Evolutionary conservation across 2,113 vertebrate species (phyloP).

Genomic region (Cervus canadensis): DNA sequence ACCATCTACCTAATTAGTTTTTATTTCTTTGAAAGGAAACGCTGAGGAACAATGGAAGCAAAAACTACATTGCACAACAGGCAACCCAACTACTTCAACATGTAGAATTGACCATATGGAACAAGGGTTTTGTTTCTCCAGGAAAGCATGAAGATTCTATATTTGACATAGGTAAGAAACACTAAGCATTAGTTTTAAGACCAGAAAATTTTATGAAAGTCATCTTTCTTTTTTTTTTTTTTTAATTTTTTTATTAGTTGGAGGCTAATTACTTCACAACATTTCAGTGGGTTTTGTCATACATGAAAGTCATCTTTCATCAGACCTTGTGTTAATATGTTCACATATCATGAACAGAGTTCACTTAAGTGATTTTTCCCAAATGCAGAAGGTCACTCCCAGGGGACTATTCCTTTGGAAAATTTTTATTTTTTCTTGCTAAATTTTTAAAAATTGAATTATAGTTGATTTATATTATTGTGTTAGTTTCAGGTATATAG

Average conservation of each 20-base stretch:
- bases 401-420: background rate
- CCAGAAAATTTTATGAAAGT: background rate
- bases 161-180: background rate
- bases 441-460: background rate
- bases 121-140: background rate
- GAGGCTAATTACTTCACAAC: too few relatives aligned
- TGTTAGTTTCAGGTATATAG: background rate
- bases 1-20: background rate
- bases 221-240: background rate
- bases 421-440: background rate
- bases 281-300: too few relatives aligned
- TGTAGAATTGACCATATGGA: background rate
- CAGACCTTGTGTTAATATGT: background rate
- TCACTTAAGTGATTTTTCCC: background rate
- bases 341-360: background rate
- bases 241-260: too few relatives aligned
- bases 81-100: background rate
- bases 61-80: background rate
- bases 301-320: background rate
- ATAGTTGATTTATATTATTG: background rate
- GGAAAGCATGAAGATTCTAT: rapidly evolving
- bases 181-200: background rate
- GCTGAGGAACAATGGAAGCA: background rate
- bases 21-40: slow-evolving; percentile 31
- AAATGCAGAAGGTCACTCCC: background rate